Evolutionary conservation across 53 echinoderm and acorn worm species (phyloP), one percentile per base, ranked within the genome.

Genomic region (Echinometra lucunter): DNA sequence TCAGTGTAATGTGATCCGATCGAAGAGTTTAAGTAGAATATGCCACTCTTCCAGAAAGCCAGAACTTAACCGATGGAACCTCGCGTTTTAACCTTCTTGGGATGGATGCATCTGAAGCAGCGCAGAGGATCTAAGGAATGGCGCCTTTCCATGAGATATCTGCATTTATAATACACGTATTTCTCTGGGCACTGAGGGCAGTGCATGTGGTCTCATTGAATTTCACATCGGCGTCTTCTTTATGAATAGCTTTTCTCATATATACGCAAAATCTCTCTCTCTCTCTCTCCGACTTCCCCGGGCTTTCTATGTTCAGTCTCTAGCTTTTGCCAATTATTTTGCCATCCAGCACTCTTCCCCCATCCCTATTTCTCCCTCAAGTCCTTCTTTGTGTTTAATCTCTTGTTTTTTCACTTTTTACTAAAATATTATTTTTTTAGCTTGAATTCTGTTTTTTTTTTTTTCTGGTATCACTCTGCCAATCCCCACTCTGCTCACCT

Each of bases 21-120:
- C 78, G 78, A 78, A 78, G 40, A 78, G 78, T 78, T 78, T 78
- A 78, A 78, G 78, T 30, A 78, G 78, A 78, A 19, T 78, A 78
- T 78, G 78, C 21, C 38, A 78, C 38, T 38, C 38, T 19, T 78
- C 42, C 23, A 21, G 5, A 6, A 15, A 35, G 78, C 78, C 18
- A 38, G 23, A 78, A 69, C 69, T 69, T 69, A 69, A 69, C 69
- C 69, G 32, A 11, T 69, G 30, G 11, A 32, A 66, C 69, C 30
- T 7, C 69, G 34, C 12, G 34, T 69, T 10, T 69, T 69, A 69
- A 69, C 32, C 69, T 69, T 34, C 12, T 69, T 69, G 30, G 7
- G 34, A 1, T 69, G 69, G 10, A 69, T 69, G 69, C 34, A 0
- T 32, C 0, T 69, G 8, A 32, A 63, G 25, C 25, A 69, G 69